phyloP scores from a whole-genome alignment of 2,888 invertebrate species.

The Aquatica leii region DNA sequence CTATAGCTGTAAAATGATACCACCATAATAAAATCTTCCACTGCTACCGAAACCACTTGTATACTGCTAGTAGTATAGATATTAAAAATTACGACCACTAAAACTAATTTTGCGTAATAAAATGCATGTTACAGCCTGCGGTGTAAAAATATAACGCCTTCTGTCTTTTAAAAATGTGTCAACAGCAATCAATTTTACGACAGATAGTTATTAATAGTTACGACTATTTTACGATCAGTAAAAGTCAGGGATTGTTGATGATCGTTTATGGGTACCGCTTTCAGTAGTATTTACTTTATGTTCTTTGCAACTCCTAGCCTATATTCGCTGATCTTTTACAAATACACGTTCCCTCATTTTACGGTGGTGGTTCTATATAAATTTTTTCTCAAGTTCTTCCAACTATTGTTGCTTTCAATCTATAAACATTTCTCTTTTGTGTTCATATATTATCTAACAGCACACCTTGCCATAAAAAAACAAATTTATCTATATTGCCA shows the following conservation, averaged over 20 bases:
- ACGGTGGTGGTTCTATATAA: slow-evolving; percentile 14
- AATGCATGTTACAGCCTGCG: slow-evolving; percentile 49
- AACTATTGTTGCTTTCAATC: not conserved
- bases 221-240: slow-evolving; percentile 66
- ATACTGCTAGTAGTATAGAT: slow-evolving; percentile 43
- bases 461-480: no score
- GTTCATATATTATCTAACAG: not conserved
- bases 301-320: slow-evolving; percentile 23
- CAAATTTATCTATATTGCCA: no score
- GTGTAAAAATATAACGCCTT: slow-evolving; percentile 52
- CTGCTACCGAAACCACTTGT: slow-evolving; percentile 47
- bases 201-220: slow-evolving; percentile 68
- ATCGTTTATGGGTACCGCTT: slow-evolving; percentile 48
- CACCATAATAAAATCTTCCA: slow-evolving; percentile 45
- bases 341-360: slow-evolving; percentile 16
- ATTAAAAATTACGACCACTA: slow-evolving; percentile 56
- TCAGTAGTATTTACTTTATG: slow-evolving; percentile 41
- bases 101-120: slow-evolving; percentile 57
- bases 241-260: slow-evolving; percentile 60
- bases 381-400: slow-evolving; percentile 2
- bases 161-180: slow-evolving; percentile 64
- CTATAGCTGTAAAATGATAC: slow-evolving; percentile 46
- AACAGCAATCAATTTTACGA: slow-evolving; percentile 67
- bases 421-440: not conserved
- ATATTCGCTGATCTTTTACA: slow-evolving; percentile 12